These are phyloP conservation scores for Micrastur ruficollis DNA, from an alignment of 2,797 vertebrate genomes.

Conservation along the genomic window DNA sequence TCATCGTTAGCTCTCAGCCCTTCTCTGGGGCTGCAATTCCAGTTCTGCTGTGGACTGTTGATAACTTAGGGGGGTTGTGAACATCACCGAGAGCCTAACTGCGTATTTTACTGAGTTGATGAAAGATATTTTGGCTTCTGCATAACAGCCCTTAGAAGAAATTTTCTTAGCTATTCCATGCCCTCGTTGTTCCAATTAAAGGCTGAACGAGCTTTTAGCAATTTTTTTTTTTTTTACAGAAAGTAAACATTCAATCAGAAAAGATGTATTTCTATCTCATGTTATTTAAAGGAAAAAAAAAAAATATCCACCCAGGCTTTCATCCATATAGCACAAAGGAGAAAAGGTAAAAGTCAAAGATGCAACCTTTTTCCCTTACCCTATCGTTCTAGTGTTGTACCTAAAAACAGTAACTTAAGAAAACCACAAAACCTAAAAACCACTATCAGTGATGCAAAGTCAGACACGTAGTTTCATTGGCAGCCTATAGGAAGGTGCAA, in stretches of 20 bases:
- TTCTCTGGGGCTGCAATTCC: background rate
- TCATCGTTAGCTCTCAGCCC: background rate
- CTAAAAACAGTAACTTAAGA: background rate
- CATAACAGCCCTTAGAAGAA: background rate
- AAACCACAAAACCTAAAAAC: background rate
- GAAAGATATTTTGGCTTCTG: background rate
- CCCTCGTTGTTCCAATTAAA: background rate
- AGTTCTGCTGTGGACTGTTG: background rate
- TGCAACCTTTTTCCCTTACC: background rate
- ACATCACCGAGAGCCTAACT: background rate
- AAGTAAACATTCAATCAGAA: background rate
- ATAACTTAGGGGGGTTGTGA: background rate
- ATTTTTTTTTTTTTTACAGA: background rate
- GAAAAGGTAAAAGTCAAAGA: background rate
- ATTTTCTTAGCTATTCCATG: background rate
- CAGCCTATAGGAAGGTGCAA: background rate
- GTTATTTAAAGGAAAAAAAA: background rate
- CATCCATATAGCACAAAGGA: background rate
- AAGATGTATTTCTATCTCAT: background rate
- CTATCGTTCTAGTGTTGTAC: background rate
- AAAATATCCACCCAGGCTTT: background rate
- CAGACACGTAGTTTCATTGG: background rate
- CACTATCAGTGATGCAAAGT: background rate
- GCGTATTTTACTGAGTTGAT: fast-evolving
- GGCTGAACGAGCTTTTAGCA: background rate